Evolutionary conservation across 2,797 vertebrate genomes (phyloP), one percentile per base, ranked within the genome.

Genomic region (Alauda arvensis): DNA sequence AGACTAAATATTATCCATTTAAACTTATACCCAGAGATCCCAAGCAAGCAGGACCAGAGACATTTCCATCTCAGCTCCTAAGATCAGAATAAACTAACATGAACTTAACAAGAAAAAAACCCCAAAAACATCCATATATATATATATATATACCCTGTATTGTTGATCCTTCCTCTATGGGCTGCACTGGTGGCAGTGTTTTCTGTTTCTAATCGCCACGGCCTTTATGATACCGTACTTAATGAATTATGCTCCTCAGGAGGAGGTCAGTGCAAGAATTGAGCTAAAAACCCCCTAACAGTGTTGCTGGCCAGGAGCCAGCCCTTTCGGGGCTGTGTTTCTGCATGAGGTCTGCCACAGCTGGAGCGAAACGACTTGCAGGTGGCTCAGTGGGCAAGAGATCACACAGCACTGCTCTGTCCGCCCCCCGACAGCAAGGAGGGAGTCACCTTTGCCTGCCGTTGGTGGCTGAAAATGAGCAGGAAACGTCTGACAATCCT

Each of bases 321-420:
- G 80, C 71, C 45, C 86, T 94, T 94, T 95, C n/a, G 2, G 91
- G 92, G 89, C 91, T 77, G 91, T 88, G 94, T 95, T 96, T 95
- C 95, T 95, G 94, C 95, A 95, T 96, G 95, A 96, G 96, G 95
- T 94, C 95, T 88, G 77, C 94, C 89, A 95, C 96, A 96, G 96
- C 96, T 96, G 95, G 94, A 95, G 93, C 28, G 57, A 96, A 97
- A 96, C 79, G 94, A 96, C 95, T 97, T 96, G 96, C 95, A 97
- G 95, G 96, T 94, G 96, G 94, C 93, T 96, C 90, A 90, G 82
- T 91, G 95, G 95, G 95, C 95, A 96, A 87, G 87, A 94, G 95
- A 96, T 96, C 96, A 96, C 94, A 96, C 90, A 95, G 94, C 40
- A 26, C 84, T 78, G 93, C 88, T 94, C 84, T 88, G 85, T 93